Base-by-base conservation (phyloP, 2,888 invertebrate genomes). In the Heteropelma amictum region DNA sequence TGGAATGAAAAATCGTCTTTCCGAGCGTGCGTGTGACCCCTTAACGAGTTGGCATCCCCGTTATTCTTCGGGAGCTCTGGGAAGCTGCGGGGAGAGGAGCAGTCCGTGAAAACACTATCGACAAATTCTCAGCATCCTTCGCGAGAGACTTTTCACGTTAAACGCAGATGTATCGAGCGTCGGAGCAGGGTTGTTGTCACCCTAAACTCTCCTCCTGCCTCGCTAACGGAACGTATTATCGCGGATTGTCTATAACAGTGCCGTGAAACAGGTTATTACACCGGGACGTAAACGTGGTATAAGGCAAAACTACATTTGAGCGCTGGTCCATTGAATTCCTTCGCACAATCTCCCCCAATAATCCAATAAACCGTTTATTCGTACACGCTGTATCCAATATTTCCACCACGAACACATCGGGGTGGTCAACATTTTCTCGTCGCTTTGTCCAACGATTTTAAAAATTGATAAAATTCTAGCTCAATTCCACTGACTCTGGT, bases 191-290 rank as follows among this genome's bases (percentile, higher is more conserved):
- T 26, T 23, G 56, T 33, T n/a, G 54, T n/a, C n/a, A n/a, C n/a
- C n/a, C n/a, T n/a, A n/a, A n/a, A n/a, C n/a, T n/a, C n/a, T n/a
- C n/a, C 40, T 19, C 49, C 65, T 17, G 75, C 75, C 60, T 73
- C 70, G 63, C 54, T 63, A 70, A 70, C 70, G 40, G 71, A 68
- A 53, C 61, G 47, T 56, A 33, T 69, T n/a, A n/a, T n/a, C n/a
- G n/a, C n/a, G n/a, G n/a, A 72, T 67, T 77, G 63, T 61, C 45
- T 49, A 64, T 49, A 67, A 23, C 45, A 51, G 54, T 47, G 60
- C 67, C 67, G 72, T 76, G 76, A 79, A 79, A 79, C 76, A 74
- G 74, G 79, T 79, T 76, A 79, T 77, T 79, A 79, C 78, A 49
- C 40, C 47, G 47, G 26, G 28, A 53, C 45, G 30, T 35, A 26